These are phyloP conservation scores for Camponotus fellah DNA, from an alignment of 2,888 invertebrate genomes.

Conservation along the genomic window DNA sequence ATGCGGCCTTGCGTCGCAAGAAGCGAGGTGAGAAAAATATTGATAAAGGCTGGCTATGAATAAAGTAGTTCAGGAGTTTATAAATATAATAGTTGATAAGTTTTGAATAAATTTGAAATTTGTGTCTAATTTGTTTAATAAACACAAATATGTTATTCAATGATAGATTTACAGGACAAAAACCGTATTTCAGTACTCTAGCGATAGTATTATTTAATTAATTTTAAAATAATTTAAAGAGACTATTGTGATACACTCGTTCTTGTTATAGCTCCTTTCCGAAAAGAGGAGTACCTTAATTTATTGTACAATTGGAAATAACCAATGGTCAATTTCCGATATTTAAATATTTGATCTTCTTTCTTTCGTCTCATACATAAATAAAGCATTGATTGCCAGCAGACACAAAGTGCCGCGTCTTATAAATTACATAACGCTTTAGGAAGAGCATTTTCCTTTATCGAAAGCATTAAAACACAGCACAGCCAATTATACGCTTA, in stretches of 20 bases:
- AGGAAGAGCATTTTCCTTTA: slow-evolving; percentile 27
- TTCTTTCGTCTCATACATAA: neutral
- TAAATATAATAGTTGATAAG: slow-evolving; percentile 60
- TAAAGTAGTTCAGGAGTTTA: slow-evolving; percentile 52
- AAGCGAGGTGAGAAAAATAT: slow-evolving; percentile 70
- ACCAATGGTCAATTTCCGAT: neutral
- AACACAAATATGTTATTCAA: neutral
- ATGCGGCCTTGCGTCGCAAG: slow-evolving; percentile 52
- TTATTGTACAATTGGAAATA: neutral
- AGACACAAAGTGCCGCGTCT: slow-evolving; percentile 22
- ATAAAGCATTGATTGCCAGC: neutral
- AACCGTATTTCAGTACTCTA: neutral
- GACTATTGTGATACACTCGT: neutral
- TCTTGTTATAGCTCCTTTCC: neutral
- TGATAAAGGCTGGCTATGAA: slow-evolving; percentile 65
- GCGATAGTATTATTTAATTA: neutral
- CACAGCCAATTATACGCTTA: slow-evolving; percentile 56
- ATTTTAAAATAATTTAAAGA: slow-evolving; percentile 5
- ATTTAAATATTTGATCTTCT: neutral
- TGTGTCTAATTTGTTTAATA: neutral
- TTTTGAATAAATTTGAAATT: too few relatives aligned
- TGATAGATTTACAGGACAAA: neutral
- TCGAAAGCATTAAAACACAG: slow-evolving; percentile 49
- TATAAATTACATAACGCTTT: slow-evolving; percentile 49
- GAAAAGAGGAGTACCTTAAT: neutral